These are phyloP conservation scores for Hapalemur alaotrensis DNA, from an alignment of 2,797 vertebrate genomes.

Conservation along the genomic window DNA sequence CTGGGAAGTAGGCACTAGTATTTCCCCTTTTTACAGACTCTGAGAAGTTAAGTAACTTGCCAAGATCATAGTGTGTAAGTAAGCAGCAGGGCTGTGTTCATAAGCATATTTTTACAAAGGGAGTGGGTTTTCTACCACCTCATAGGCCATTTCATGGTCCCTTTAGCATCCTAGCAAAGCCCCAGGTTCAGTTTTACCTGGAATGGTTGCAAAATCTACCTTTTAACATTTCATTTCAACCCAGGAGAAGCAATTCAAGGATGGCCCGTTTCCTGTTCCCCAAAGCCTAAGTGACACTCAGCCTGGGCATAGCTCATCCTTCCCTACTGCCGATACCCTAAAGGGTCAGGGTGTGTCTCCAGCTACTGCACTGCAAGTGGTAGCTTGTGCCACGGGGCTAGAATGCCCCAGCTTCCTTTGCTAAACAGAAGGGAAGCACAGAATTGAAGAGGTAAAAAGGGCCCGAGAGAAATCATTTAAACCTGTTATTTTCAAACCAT, in stretches of 20 bases:
- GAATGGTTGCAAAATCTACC: not conserved
- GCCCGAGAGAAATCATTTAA: not conserved
- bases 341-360: not conserved
- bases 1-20: not conserved
- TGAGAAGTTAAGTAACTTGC: not conserved
- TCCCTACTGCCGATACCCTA: not conserved
- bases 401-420: not conserved
- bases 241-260: not conserved
- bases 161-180: not conserved
- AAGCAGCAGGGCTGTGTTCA: not conserved
- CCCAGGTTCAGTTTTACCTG: not conserved
- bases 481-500: not conserved
- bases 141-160: not conserved
- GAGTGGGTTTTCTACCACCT: not conserved
- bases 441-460: not conserved
- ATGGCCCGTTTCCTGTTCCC: not conserved
- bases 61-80: too few relatives aligned
- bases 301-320: not conserved
- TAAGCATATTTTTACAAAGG: not conserved
- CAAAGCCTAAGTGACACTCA: not conserved
- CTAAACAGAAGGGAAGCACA: not conserved
- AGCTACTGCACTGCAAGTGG: not conserved
- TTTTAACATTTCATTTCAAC: not conserved
- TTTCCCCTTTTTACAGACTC: not conserved
- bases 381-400: not conserved